phyloP scores from a whole-genome alignment of 2,888 invertebrate species.

The Andrena marginata region DNA sequence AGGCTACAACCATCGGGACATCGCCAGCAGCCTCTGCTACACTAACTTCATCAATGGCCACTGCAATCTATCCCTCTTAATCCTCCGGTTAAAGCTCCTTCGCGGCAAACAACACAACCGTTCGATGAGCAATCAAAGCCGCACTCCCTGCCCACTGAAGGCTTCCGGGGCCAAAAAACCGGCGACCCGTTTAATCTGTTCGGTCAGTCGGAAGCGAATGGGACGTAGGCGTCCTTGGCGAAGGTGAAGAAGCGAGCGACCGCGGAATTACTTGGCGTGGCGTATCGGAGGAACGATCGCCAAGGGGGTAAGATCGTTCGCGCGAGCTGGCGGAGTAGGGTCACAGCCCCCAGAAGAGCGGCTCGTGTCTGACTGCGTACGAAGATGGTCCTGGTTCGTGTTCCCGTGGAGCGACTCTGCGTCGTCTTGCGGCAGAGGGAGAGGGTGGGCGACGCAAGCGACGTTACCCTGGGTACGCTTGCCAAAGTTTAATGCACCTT shows the following conservation, averaged over 20 bases:
- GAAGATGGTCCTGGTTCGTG: not conserved
- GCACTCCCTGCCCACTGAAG: not conserved
- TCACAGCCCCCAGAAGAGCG: constrained; percentile 62
- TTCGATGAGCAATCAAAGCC: no score
- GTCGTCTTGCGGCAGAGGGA: constrained; percentile 33
- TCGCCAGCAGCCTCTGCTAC: no score
- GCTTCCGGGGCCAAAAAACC: constrained; percentile 4
- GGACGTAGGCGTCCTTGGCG: constrained; percentile 22
- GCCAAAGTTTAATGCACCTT: constrained; percentile 80
- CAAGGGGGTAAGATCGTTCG: constrained; percentile 65
- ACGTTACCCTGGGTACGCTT: constrained; percentile 69
- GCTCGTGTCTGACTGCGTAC: constrained; percentile 35
- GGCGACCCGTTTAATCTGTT: constrained; percentile 34
- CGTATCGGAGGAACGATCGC: constrained; percentile 67
- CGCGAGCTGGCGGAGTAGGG: constrained; percentile 33
- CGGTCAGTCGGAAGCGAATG: constrained; percentile 16
- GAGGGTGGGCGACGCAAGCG: constrained; percentile 29
- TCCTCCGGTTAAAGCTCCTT: not conserved
- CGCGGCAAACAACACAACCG: no score
- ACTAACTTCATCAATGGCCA: no score
- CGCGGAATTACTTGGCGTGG: constrained; percentile 58
- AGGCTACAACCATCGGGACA: no score
- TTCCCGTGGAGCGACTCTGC: constrained; percentile 19
- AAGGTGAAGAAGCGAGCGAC: constrained; percentile 15
- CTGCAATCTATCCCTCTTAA: not conserved